Percentiles rank a stretch among this genome's conserved stretches.
Evolutionary conservation across 2,888 invertebrate genomes (phyloP).

Genomic region (Falcaria lacertinaria): DNA sequence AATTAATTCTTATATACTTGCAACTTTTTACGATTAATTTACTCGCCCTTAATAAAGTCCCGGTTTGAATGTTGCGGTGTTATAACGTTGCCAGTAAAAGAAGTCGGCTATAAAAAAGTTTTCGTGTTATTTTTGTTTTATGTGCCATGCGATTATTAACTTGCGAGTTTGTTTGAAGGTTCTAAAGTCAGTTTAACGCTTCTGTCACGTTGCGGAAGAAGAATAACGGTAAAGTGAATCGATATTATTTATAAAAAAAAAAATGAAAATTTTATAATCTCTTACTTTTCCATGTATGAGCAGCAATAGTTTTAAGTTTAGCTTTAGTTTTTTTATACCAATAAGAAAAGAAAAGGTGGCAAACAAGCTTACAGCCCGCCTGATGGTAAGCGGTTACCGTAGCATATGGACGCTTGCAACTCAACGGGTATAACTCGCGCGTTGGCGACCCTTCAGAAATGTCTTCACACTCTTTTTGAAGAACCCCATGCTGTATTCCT

Average conservation of each 20-base stretch:
- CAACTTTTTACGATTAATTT: conserved; percentile 14
- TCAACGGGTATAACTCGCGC: too few species aligned
- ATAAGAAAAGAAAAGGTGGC: too few species aligned
- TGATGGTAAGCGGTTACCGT: too few species aligned
- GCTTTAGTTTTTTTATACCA: too few species aligned
- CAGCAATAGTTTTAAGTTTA: too few species aligned
- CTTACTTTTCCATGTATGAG: too few species aligned
- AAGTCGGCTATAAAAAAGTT: not conserved
- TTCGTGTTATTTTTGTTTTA: not conserved
- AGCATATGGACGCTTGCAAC: too few species aligned
- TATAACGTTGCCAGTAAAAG: not conserved
- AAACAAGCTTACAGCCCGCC: too few species aligned
- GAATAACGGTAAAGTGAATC: not conserved
- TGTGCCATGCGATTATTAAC: not conserved
- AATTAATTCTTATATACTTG: conserved; percentile 22
- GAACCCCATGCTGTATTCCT: too few species aligned
- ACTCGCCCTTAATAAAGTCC: conserved; percentile 4
- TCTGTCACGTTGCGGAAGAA: not conserved
- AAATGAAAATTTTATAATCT: too few species aligned
- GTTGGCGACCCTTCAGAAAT: too few species aligned
- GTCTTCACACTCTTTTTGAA: too few species aligned
- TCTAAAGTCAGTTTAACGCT: not conserved
- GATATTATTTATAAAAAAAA: not conserved
- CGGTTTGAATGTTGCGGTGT: not conserved
- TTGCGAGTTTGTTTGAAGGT: not conserved